Evolutionary conservation across 2,113 vertebrate genomes (phyloP), one percentile per base, ranked within the genome.

Genomic region (Marmota flaviventris): DNA sequence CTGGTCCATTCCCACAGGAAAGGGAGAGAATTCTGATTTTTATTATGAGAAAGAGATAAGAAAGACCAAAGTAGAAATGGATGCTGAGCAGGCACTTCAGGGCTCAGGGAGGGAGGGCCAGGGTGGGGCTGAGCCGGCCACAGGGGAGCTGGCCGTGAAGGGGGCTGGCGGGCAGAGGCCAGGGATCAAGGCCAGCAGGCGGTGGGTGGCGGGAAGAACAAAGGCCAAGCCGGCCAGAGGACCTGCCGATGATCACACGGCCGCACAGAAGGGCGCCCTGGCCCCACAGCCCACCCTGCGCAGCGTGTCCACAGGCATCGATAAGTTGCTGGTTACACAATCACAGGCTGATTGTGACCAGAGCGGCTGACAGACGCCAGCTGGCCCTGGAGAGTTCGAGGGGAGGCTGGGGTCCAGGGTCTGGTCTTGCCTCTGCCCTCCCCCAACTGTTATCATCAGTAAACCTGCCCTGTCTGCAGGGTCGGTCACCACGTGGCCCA

Each of bases 141-240:
- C 69, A n/a, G 75, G 42, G 34, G 70, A 53, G 29, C 39, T 18
- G 17, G 73, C 45, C 3, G 0, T 18, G n/a, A 25, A 82, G 22
- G 25, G 79, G 48, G 89, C 81, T 76, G 2, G 65, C 22, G 11
- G 4, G 32, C 45, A 51, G 45, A n/a, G 81, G 79, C 53, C 61
- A 37, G 14, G 56, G 24, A 45, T 39, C 63, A 63, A 86, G 85
- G 63, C 48, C 22, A 18, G 76, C 6, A 13, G 58, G 56, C 17
- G 10, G 76, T 56, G 48, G 24, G 85, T 56, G 75, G 58, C 16
- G 78, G 93, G 86, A 89, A 89, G 90, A 95, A 84, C 94, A 95
- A 93, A 95, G 94, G 48, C 90, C 11, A 65, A 42, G 73, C 10
- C 13, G 39, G 53, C 81, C 56, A 12, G 73, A 73, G 58, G 65